A percentile compares a stretch with the other conserved stretches of the same genome.
Conservation (phyloP, 2,113 vertebrate species). For the Melanocharis versteri region DNA sequence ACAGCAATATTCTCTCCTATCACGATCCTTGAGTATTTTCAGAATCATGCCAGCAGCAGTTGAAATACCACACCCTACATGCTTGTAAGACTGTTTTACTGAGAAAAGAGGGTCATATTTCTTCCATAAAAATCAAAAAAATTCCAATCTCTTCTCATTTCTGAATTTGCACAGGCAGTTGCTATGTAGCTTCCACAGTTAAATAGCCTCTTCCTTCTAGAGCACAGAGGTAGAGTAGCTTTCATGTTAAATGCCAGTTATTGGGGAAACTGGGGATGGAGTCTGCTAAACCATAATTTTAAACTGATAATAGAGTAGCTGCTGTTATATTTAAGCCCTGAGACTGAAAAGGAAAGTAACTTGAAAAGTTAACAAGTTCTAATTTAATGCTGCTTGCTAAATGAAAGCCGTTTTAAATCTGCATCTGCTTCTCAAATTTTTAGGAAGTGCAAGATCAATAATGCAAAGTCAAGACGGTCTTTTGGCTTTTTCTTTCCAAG, state of each 20-base stretch:
- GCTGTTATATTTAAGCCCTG: not conserved
- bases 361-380: not conserved
- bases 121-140: not conserved
- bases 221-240: not conserved
- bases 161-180: accelerated
- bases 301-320: not conserved
- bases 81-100: not conserved
- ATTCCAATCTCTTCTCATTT: not conserved
- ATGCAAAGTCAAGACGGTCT: not conserved
- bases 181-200: not conserved
- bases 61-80: not conserved
- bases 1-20: not conserved
- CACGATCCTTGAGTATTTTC: not conserved
- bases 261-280: not conserved
- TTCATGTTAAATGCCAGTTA: not conserved
- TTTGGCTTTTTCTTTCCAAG: not conserved
- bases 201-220: not conserved
- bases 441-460: not conserved
- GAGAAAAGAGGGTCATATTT: not conserved
- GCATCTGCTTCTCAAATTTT: not conserved
- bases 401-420: not conserved
- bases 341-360: not conserved
- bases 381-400: not conserved
- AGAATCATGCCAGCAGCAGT: not conserved
- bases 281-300: not conserved